phyloP scores from a whole-genome alignment of 2,888 invertebrate species.

The Leptopilina syphax region DNA sequence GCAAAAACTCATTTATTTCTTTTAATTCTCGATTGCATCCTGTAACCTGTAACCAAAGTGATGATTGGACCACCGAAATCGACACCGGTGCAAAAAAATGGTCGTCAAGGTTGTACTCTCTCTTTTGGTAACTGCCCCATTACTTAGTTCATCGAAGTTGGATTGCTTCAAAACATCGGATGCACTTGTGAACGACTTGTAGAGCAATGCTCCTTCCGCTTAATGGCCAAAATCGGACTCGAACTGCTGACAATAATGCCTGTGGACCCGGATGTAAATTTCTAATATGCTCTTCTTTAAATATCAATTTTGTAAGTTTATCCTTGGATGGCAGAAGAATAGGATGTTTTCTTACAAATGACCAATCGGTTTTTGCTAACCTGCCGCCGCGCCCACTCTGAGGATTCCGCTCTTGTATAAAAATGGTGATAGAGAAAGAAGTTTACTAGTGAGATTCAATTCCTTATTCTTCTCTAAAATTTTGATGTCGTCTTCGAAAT shows the following conservation, averaged over 20 bases:
- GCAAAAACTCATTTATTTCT: constrained; percentile 45
- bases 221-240: constrained; percentile 52
- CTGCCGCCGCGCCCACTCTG: constrained; percentile 51
- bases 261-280: constrained; percentile 53
- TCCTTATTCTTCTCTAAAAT: neutral
- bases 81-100: constrained; percentile 45
- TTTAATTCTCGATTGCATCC: constrained; percentile 56
- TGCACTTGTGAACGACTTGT: constrained; percentile 50
- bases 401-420: constrained; percentile 42
- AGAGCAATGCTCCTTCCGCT: constrained; percentile 48
- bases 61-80: constrained; percentile 51
- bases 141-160: constrained; percentile 19
- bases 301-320: constrained; percentile 45
- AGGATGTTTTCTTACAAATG: constrained; percentile 42
- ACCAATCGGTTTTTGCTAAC: constrained; percentile 25
- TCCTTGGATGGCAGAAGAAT: constrained; percentile 39
- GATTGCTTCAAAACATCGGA: constrained; percentile 48
- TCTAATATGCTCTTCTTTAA: constrained; percentile 50
- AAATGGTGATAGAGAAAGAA: constrained; percentile 41
- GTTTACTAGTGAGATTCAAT: constrained; percentile 32
- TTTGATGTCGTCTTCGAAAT: constrained; percentile 43
- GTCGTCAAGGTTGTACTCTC: constrained; percentile 43
- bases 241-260: constrained; percentile 46
- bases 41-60: constrained; percentile 50
- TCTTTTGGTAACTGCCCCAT: constrained; percentile 26